Conservation (phyloP, 1,140 invertebrate genomes). For the Zophobas atratus region DNA sequence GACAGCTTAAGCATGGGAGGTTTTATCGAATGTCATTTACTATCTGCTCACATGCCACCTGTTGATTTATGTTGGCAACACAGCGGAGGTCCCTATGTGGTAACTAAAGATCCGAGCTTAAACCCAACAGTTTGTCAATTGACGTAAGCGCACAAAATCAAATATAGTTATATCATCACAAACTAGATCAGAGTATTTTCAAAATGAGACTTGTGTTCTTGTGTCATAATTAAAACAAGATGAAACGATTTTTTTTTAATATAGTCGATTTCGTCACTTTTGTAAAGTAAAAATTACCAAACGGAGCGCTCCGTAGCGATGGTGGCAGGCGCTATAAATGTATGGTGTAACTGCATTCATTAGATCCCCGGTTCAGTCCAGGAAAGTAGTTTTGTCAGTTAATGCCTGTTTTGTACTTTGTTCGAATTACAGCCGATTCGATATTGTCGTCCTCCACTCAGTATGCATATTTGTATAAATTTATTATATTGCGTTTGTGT, state of each 20-base stretch:
- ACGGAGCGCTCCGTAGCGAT: constrained; percentile 33
- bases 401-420: constrained; percentile 32
- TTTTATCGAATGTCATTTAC: no score
- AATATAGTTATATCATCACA: no score
- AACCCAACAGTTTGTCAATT: no score
- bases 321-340: constrained; percentile 48
- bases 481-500: constrained; percentile 15
- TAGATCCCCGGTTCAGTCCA: constrained; percentile 43
- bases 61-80: no score
- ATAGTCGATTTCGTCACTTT: not conserved
- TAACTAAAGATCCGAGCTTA: no score
- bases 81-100: no score
- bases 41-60: no score
- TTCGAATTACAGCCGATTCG: constrained; percentile 38
- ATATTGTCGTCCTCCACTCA: constrained; percentile 27
- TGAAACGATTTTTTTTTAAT: not conserved
- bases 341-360: constrained; percentile 53
- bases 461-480: constrained; percentile 40
- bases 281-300: not conserved
- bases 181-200: no score
- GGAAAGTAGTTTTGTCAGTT: constrained; percentile 48
- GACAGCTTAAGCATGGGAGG: no score
- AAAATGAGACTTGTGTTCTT: no score
- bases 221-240: not conserved
- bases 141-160: no score